Evolutionary conservation across 2,113 vertebrate species (phyloP).

Genomic region (Gorsachius goisagi): DNA sequence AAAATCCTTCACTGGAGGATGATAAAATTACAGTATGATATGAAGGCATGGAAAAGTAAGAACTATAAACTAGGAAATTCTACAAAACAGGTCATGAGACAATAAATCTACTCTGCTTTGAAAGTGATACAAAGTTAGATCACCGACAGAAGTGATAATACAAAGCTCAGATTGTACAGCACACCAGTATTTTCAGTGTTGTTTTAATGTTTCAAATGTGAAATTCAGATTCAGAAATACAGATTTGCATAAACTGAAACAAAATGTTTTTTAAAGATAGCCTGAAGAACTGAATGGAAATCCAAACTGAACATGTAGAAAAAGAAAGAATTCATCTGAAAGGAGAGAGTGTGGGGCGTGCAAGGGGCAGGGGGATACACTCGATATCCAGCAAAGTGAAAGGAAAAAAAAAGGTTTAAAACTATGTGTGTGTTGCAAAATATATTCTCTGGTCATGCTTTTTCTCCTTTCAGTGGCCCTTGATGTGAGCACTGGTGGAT

Average conservation of each 20-base stretch:
- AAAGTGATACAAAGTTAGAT: background rate
- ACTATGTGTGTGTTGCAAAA: background rate
- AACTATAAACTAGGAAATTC: background rate
- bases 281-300: background rate
- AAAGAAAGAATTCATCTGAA: background rate
- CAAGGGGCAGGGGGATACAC: background rate
- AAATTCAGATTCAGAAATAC: background rate
- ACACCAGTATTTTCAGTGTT: background rate
- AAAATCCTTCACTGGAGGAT: background rate
- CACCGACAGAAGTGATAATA: background rate
- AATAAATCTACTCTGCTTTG: background rate
- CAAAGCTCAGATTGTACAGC: background rate
- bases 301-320: background rate
- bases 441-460: background rate
- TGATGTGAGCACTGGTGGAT: background rate
- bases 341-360: background rate
- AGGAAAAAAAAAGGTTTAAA: background rate
- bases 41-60: background rate
- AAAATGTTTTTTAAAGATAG: background rate
- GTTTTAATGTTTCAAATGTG: background rate
- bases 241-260: background rate
- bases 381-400: background rate
- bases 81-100: background rate
- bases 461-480: background rate
- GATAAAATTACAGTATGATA: background rate